Evolutionary conservation across 1,140 invertebrate species (phyloP).

Genomic region (Oryctes rhinoceros): DNA sequence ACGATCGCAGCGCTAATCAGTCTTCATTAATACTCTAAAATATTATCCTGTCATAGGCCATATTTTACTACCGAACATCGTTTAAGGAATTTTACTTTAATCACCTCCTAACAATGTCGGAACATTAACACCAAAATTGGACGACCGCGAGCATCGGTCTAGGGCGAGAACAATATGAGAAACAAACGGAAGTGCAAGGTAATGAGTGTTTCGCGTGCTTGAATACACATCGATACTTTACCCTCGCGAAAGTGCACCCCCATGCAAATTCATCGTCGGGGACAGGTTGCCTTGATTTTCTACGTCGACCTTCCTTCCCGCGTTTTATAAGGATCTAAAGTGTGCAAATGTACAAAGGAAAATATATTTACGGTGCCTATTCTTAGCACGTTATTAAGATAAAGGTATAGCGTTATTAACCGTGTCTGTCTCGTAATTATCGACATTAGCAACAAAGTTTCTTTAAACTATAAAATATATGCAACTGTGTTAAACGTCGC

Average conservation of each 20-base stretch:
- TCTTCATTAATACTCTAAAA: not conserved
- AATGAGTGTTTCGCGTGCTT: constrained; percentile 50
- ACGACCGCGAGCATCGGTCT: constrained; percentile 18
- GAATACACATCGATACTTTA: constrained; percentile 47
- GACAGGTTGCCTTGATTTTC: not conserved
- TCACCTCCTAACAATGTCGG: constrained; percentile 16
- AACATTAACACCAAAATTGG: constrained; percentile 36
- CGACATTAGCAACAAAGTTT: too few species aligned
- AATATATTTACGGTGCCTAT: too few species aligned
- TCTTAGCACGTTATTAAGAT: too few species aligned
- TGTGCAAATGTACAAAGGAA: too few species aligned
- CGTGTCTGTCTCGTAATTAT: too few species aligned
- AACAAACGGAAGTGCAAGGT: constrained; percentile 49
- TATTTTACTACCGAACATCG: constrained; percentile 1
- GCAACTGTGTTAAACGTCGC: too few species aligned
- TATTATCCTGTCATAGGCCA: constrained; percentile 9
- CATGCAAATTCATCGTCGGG: constrained; percentile 8
- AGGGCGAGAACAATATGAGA: constrained; percentile 47
- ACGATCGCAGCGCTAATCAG: not conserved
- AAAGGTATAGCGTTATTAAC: too few species aligned
- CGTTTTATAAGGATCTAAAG: not conserved
- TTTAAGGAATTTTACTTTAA: constrained; percentile 34
- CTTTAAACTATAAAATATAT: too few species aligned
- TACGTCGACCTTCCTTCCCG: not conserved
- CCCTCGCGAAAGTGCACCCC: constrained; percentile 40